phyloP scores from a whole-genome alignment of 1,140 invertebrate species.

The Gerris buenoi region DNA sequence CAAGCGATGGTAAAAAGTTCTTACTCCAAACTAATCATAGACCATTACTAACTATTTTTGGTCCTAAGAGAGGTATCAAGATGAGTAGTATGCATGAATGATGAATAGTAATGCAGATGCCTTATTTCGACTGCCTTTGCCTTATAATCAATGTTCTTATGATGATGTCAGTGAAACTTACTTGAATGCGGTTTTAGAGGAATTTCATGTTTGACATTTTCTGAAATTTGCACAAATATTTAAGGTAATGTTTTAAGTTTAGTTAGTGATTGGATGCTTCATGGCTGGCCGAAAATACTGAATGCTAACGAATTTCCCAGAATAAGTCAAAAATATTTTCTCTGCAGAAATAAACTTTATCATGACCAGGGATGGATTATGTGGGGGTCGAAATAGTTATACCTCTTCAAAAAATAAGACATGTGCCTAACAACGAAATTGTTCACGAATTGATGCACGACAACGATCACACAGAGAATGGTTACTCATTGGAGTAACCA shows the following conservation, averaged over 20 bases:
- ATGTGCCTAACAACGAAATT: too few species aligned
- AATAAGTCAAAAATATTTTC: not conserved
- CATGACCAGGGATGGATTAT: not conserved
- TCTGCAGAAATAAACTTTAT: not conserved
- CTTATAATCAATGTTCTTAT: not conserved
- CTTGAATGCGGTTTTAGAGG: not conserved
- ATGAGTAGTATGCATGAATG: not conserved
- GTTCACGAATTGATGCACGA: too few species aligned
- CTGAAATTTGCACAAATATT: not conserved
- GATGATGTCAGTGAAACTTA: not conserved
- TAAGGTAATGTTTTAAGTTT: not conserved
- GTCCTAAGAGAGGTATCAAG: not conserved
- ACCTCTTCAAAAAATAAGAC: not conserved
- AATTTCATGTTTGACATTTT: not conserved
- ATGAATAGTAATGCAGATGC: constrained; percentile 4
- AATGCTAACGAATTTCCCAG: not conserved
- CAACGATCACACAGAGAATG: too few species aligned
- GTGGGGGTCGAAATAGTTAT: not conserved
- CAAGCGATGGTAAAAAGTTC: not conserved
- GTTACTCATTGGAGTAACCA: too few species aligned
- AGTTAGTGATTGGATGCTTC: not conserved
- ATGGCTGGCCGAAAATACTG: not conserved
- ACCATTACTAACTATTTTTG: not conserved
- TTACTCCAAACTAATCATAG: not conserved
- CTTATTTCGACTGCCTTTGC: not conserved